Evolutionary conservation across 1,140 invertebrate genomes (phyloP), one percentile per base, ranked within the genome.

Genomic region (Lanistes nyassanus): DNA sequence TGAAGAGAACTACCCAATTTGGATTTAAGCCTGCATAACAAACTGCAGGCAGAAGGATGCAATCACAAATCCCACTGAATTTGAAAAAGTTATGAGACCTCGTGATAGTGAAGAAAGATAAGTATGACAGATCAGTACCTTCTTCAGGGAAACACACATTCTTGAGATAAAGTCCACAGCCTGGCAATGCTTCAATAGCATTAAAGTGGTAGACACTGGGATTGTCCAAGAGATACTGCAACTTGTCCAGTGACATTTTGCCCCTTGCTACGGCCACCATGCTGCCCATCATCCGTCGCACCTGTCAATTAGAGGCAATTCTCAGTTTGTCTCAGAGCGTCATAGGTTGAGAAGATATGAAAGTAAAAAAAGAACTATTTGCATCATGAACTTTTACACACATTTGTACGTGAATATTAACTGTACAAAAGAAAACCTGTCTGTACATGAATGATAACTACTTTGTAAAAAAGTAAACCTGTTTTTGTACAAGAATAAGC

Each of bases 251-350:
- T 21, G 31, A 60, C 55, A 72, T 60, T 34, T 72, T 36, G 9
- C 70, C 70, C 37, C 42, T 34, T 26, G 51, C 70, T 37, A 72
- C 70, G 29, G n/a, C n/a, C 34, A 72, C 70, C 55, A 60, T 60
- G 36, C 55, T 55, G 2, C 70, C 70, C 70, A 72, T 72, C 70
- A 72, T 72, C 1, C 70, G 55, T 16, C 70, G 42, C 36, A 72
- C n/a, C 70, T 72, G 70, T 47, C 19, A 1, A 47, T 47, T 13
- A 47, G 42, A 47, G 42, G 42, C 19, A 47, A 16, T 47, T n/a
- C 5, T 47, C 19, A 47, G 9, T 47, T 16, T 47, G 9, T 47
- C 9, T 47, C 42, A n/a, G n/a, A n/a, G n/a, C n/a, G n/a, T n/a
- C n/a, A n/a, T n/a, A n/a, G n/a, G n/a, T n/a, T n/a, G n/a, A n/a